Evolutionary conservation across 2,888 invertebrate genomes (phyloP), one percentile per base, ranked within the genome.

Genomic region (Xestia sexstrigata): DNA sequence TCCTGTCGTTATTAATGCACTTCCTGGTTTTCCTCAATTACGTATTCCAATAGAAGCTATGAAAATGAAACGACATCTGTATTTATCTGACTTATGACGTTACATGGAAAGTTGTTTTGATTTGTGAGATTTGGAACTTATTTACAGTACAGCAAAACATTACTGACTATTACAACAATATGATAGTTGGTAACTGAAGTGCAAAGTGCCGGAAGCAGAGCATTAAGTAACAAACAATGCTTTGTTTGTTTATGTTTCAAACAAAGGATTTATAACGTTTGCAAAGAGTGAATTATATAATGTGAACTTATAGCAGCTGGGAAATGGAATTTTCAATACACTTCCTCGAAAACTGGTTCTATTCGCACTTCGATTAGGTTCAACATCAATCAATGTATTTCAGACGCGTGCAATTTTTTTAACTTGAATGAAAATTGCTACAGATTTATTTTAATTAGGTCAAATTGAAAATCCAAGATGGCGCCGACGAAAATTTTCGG

Each of bases 261-360:
- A 83, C 74, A 74, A 84, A 71, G 52, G 62, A 79, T 79, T 74
- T 74, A 70, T 63, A 79, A 23, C 15, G 35, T 79, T 84, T 70
- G 45, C 74, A 39, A 82, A 79, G 4, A 35, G 74, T 58, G n/a
- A 82, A 84, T 79, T 70, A 58, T 52, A 30, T 69, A 30, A 74
- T 52, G 52, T 69, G 26, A 79, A n/a, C n/a, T n/a, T n/a, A n/a
- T n/a, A n/a, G n/a, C n/a, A n/a, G n/a, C n/a, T n/a, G n/a, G n/a
- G n/a, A n/a, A n/a, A n/a, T n/a, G n/a, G n/a, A n/a, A n/a, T n/a
- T n/a, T n/a, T n/a, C n/a, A n/a, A n/a, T n/a, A n/a, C n/a, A n/a
- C n/a, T n/a, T n/a, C n/a, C n/a, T n/a, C n/a, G n/a, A n/a, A n/a
- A n/a, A n/a, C n/a, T n/a, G n/a, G n/a, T n/a, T n/a, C n/a, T n/a